Evolutionary conservation across 2,113 vertebrate genomes (phyloP).

Genomic region (Maccullochella peelii): DNA sequence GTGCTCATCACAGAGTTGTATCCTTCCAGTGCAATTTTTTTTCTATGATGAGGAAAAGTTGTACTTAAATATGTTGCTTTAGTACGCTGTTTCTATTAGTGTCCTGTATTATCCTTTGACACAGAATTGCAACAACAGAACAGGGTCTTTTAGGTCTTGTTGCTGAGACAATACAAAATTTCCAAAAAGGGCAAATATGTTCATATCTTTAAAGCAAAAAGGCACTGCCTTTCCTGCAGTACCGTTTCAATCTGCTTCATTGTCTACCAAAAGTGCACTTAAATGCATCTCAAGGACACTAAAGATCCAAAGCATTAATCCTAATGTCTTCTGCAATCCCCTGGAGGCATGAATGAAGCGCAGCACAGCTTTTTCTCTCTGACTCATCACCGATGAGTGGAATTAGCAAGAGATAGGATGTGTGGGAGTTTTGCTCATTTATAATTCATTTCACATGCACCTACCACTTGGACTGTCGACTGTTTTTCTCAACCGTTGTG

Average conservation of each 20-base stretch:
- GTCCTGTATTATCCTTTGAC: not conserved
- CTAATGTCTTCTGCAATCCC: conserved; percentile 47
- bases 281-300: conserved; percentile 45
- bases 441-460: conserved; percentile 68
- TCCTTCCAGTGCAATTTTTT: conserved; percentile 74
- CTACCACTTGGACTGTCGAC: conserved; percentile 45
- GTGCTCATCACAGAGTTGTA: conserved; percentile 95
- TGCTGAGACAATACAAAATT: not conserved
- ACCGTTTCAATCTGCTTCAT: not conserved
- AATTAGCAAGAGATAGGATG: conserved; percentile 60
- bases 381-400: conserved; percentile 64
- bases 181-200: not conserved
- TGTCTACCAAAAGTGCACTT: conserved; percentile 31
- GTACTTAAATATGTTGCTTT: not conserved
- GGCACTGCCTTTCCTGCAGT: not conserved
- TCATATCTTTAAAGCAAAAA: not conserved
- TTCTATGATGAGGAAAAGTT: not conserved
- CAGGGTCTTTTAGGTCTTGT: no score
- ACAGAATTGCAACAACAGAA: not conserved
- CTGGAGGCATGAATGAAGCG: conserved; percentile 58
- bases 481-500: conserved; percentile 61
- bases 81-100: not conserved
- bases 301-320: conserved; percentile 57
- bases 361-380: conserved; percentile 52
- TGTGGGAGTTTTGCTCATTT: conserved; percentile 73